Evolutionary conservation across 2,888 invertebrate genomes (phyloP).

Genomic region (Tenthredo notha): DNA sequence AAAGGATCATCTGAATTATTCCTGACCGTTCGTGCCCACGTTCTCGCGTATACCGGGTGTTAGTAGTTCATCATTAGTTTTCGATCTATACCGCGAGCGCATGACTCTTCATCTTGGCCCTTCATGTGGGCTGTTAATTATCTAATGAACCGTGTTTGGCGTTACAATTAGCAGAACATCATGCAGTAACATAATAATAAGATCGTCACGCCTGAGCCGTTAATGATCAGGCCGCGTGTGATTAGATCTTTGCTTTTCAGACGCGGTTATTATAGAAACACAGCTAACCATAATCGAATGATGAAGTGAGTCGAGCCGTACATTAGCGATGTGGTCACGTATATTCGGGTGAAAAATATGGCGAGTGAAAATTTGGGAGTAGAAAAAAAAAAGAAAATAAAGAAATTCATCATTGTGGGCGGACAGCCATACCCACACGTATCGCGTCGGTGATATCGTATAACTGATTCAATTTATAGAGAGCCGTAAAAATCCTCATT

Average conservation of each 20-base stretch:
- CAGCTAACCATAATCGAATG: background rate
- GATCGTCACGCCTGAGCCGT: background rate
- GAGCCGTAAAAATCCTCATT: background rate
- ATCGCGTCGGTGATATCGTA: background rate
- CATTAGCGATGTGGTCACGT: background rate
- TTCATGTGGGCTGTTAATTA: background rate
- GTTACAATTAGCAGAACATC: background rate
- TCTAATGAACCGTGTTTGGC: background rate
- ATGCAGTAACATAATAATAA: background rate
- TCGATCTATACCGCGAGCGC: background rate
- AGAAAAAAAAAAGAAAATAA: background rate
- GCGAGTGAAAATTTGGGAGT: background rate
- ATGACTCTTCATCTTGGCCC: constrained; percentile 4
- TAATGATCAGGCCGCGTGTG: background rate
- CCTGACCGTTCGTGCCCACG: constrained; percentile 67
- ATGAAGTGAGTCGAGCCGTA: background rate
- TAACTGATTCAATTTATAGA: constrained; percentile 27
- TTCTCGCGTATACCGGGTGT: constrained; percentile 60
- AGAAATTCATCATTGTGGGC: background rate
- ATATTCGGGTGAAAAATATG: background rate
- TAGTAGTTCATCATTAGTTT: constrained; percentile 31
- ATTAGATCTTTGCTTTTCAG: background rate
- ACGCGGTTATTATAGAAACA: background rate
- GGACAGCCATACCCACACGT: background rate
- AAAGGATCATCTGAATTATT: constrained; percentile 71